Conservation (phyloP, 2,113 vertebrate species). For the Forbesichthys papilliferus region DNA sequence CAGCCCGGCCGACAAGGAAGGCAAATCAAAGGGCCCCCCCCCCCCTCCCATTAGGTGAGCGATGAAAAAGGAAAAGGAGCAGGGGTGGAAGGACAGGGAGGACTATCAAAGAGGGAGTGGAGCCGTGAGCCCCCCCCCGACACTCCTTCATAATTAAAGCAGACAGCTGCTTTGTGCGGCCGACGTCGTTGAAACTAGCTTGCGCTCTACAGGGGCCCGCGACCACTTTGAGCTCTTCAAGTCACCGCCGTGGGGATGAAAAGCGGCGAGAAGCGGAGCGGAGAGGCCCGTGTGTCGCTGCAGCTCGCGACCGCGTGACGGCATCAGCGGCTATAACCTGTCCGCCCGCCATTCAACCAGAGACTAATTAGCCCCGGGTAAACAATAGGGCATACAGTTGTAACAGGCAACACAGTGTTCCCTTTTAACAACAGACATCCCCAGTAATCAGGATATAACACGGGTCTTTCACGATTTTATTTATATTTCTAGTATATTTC, state of each 20-base stretch:
- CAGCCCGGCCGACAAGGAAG: slow-evolving; percentile 18
- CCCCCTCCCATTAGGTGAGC: slow-evolving; percentile 15
- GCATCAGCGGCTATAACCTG: slow-evolving; percentile 12
- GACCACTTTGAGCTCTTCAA: slow-evolving; percentile 11
- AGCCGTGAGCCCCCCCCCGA: slow-evolving; percentile 30
- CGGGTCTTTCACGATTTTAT: no score
- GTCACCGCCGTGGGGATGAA: slow-evolving; percentile 32
- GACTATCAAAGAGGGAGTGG: slow-evolving; percentile 46
- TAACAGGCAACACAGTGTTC: no score
- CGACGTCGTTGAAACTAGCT: slow-evolving; percentile 59
- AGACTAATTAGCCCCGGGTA: no score
- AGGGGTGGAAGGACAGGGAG: slow-evolving; percentile 20
- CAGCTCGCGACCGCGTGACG: slow-evolving; percentile 12
- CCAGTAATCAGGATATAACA: neutral
- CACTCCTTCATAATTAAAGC: slow-evolving; percentile 66
- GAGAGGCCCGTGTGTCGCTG: slow-evolving; percentile 5
- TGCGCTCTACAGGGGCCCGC: slow-evolving; percentile 24
- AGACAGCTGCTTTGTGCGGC: slow-evolving; percentile 65
- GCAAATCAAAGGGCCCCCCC: slow-evolving; percentile 38
- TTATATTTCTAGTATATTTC: neutral
- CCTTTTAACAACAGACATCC: neutral
- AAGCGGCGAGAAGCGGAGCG: neutral
- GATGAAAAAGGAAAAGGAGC: slow-evolving; percentile 18
- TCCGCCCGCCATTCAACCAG: no score
- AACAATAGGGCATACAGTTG: no score